A percentile compares a stretch with the other conserved stretches of the same genome.
These are phyloP conservation scores for Macropus fuliginosus DNA, from an alignment of 2,797 vertebrate species.

Conservation along the genomic window DNA sequence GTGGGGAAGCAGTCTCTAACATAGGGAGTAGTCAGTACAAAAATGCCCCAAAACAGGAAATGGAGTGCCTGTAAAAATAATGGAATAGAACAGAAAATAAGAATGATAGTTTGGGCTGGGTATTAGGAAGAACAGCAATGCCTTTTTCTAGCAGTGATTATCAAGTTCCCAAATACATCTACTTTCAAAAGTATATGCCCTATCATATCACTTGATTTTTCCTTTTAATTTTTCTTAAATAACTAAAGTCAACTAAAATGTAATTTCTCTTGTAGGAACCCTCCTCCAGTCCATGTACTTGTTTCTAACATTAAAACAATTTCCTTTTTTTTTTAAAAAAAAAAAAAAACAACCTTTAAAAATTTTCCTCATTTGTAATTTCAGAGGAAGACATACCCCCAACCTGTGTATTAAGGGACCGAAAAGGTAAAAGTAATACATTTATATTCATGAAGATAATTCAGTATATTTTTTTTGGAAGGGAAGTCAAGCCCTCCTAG, in stretches of 20 bases:
- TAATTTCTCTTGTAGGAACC: slow-evolving; percentile 49
- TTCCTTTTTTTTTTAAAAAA: neutral
- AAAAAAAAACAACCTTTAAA: neutral
- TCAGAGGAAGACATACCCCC: neutral
- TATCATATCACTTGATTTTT: neutral
- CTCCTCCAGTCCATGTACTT: neutral
- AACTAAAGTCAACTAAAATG: neutral
- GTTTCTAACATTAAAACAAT: neutral
- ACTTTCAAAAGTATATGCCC: slow-evolving; percentile 28
- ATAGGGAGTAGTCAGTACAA: too few species aligned
- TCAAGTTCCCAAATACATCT: slow-evolving; percentile 33
- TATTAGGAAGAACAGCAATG: slow-evolving; percentile 2
- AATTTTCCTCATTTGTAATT: slow-evolving; percentile 28
- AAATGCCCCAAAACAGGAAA: too few species aligned
- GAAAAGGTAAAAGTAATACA: neutral
- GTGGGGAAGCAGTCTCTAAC: too few species aligned
- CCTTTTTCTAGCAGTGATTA: slow-evolving; percentile 26
- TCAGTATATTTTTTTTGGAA: slow-evolving; percentile 32
- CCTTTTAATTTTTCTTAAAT: slow-evolving; percentile 26
- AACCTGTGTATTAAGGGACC: neutral
- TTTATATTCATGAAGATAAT: slow-evolving; percentile 22
- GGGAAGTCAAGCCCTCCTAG: neutral
- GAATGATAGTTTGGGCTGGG: too few species aligned
- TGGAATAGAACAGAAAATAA: too few species aligned
- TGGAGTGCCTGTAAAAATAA: too few species aligned